phyloP scores from a whole-genome alignment of 2,797 vertebrate species.

The Chrysocyon brachyurus region DNA sequence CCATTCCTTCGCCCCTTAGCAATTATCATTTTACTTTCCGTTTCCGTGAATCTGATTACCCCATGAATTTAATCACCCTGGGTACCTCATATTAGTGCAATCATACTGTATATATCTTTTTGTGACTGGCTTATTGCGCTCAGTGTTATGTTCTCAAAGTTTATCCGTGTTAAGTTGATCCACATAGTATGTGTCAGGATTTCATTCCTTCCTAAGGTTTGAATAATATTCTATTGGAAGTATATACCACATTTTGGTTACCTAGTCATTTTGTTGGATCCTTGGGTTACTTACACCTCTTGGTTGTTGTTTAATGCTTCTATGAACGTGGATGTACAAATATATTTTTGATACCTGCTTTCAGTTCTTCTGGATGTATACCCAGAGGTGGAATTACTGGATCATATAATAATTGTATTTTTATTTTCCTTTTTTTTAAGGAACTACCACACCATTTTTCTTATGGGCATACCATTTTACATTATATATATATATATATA shows the following conservation, averaged over 20 bases:
- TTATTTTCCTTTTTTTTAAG: background rate
- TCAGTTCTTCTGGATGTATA: background rate
- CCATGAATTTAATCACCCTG: background rate
- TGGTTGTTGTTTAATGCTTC: background rate
- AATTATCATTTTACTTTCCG: background rate
- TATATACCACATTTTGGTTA: background rate
- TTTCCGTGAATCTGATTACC: background rate
- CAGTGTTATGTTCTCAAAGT: background rate
- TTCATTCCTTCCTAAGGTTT: background rate
- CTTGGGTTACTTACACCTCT: background rate
- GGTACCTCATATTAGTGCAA: background rate
- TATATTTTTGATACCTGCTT: background rate
- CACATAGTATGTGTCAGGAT: background rate
- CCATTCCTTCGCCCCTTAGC: background rate
- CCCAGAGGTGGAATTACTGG: background rate
- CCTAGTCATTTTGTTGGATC: background rate
- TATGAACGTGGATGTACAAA: background rate
- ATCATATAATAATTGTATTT: background rate
- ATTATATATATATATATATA: background rate
- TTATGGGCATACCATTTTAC: background rate
- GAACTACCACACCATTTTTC: background rate
- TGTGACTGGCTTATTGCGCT: conserved; percentile 14
- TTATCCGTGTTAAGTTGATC: background rate
- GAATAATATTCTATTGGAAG: background rate
- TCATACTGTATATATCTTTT: background rate